These are phyloP conservation scores for Drosophila sechellia DNA, from an alignment of 1,140 invertebrate species.

Conservation along the genomic window DNA sequence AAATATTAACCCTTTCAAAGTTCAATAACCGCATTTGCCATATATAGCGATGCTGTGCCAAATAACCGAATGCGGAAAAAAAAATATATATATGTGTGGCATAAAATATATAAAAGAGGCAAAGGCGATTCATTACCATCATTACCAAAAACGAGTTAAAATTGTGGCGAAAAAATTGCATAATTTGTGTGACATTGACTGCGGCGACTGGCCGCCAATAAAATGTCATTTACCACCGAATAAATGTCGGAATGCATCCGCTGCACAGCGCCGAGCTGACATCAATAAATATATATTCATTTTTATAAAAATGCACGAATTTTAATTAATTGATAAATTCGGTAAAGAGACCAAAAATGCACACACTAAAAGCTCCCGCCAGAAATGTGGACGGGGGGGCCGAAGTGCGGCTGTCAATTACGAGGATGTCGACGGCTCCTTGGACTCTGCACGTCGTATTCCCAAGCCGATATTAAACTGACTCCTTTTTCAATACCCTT, in stretches of 20 bases:
- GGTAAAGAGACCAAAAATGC: slow-evolving; percentile 62
- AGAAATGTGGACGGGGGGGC: neutral
- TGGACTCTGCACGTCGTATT: slow-evolving; percentile 31
- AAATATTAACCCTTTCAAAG: slow-evolving; percentile 19
- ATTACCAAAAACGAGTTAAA: slow-evolving; percentile 77
- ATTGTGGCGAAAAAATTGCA: slow-evolving; percentile 82
- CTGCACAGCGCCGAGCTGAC: slow-evolving; percentile 32
- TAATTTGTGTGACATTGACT: slow-evolving; percentile 78
- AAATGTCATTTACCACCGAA: slow-evolving; percentile 72
- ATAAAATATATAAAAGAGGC: slow-evolving; percentile 13
- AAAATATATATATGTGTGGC: neutral
- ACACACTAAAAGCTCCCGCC: slow-evolving; percentile 35
- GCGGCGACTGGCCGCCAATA: slow-evolving; percentile 58
- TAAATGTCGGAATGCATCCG: slow-evolving; percentile 50
- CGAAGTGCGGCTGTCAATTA: slow-evolving; percentile 79
- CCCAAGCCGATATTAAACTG: slow-evolving; percentile 14
- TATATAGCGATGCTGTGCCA: slow-evolving; percentile 32
- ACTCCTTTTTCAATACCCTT: neutral
- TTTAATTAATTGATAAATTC: slow-evolving; percentile 84
- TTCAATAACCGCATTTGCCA: slow-evolving; percentile 73
- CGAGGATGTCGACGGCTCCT: slow-evolving; percentile 60
- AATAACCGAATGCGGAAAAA: slow-evolving; percentile 13
- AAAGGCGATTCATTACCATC: slow-evolving; percentile 75
- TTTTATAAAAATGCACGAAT: slow-evolving; percentile 81
- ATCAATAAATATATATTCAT: slow-evolving; percentile 69